Percentiles rank a stretch among this genome's conserved stretches.
phyloP scores from a whole-genome alignment of 2,797 vertebrate genomes.

The Chloroceryle inda region DNA sequence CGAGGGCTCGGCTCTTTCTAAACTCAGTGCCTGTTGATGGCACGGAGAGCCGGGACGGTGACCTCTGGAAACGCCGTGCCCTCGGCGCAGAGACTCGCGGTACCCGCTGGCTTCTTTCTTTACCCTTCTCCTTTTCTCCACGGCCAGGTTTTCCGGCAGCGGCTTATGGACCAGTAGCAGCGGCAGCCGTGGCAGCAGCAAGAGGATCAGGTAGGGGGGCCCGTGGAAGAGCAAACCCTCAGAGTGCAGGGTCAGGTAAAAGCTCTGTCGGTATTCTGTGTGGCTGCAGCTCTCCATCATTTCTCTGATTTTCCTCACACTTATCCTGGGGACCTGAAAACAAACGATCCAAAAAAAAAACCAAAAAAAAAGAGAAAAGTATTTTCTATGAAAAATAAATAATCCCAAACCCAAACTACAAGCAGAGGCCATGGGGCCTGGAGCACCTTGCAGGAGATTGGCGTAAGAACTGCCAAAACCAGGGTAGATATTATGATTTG shows the following conservation, averaged over 20 bases:
- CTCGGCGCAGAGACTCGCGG: background rate
- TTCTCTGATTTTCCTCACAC: conserved; percentile 74
- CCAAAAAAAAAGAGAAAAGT: no score
- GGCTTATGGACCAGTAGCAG: conserved; percentile 96
- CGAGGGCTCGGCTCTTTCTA: background rate
- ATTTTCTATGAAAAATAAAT: background rate
- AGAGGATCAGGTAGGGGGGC: conserved; percentile 99
- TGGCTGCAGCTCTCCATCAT: conserved; percentile 90
- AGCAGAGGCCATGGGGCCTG: conserved; percentile 66
- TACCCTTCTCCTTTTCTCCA: conserved; percentile 71
- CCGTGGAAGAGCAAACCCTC: conserved; percentile 92
- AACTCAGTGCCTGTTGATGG: rapidly evolving
- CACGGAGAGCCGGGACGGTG: background rate
- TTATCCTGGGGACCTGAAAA: conserved; percentile 64
- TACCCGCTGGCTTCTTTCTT: conserved; percentile 37
- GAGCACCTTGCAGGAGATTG: conserved; percentile 39
- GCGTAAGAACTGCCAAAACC: background rate
- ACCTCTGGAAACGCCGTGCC: background rate
- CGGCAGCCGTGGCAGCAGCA: conserved; percentile 93
- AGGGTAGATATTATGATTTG: conserved; percentile 30
- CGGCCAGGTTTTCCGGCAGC: conserved; percentile 94
- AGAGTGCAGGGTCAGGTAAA: conserved; percentile 95
- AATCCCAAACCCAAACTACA: conserved; percentile 22
- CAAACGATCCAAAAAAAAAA: background rate
- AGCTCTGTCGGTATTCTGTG: conserved; percentile 93